Conservation (phyloP, 2,113 vertebrate species). For the Copsychus sechellarum region DNA sequence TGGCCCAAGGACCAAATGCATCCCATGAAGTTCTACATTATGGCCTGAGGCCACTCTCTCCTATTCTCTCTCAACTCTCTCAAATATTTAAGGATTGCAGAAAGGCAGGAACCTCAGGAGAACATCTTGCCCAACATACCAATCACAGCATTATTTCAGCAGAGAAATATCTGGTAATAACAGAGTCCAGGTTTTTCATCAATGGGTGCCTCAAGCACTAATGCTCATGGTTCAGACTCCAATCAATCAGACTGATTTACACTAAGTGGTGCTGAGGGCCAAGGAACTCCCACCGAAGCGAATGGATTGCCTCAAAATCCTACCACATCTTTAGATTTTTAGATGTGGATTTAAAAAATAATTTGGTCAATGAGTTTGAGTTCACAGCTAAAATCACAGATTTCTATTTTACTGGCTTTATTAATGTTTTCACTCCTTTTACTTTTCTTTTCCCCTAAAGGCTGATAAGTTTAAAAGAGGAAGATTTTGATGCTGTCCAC, state of each 20-base stretch:
- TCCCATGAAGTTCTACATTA: not conserved
- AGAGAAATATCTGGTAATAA: conserved; percentile 1
- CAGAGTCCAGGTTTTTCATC: not conserved
- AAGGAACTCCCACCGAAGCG: not conserved
- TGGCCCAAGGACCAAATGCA: not conserved
- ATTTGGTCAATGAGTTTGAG: not conserved
- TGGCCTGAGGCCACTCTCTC: not conserved
- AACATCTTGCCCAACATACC: not conserved
- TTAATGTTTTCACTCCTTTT: not conserved
- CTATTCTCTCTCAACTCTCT: not conserved
- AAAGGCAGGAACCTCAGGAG: conserved; percentile 1
- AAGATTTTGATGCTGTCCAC: not conserved
- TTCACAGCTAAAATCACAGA: not conserved
- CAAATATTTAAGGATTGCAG: conserved; percentile 36
- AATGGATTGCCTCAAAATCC: not conserved
- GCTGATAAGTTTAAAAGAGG: not conserved
- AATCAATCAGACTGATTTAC: not conserved
- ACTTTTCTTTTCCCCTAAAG: not conserved
- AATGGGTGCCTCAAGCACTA: not conserved
- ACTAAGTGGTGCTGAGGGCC: not conserved
- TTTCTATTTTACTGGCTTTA: not conserved
- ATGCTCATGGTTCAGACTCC: not conserved
- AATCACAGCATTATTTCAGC: not conserved
- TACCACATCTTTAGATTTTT: not conserved
- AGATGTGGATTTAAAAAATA: not conserved